These are phyloP conservation scores for Enteromius thamalakanensis DNA, from an alignment of 2,797 vertebrate species.

Conservation along the genomic window DNA sequence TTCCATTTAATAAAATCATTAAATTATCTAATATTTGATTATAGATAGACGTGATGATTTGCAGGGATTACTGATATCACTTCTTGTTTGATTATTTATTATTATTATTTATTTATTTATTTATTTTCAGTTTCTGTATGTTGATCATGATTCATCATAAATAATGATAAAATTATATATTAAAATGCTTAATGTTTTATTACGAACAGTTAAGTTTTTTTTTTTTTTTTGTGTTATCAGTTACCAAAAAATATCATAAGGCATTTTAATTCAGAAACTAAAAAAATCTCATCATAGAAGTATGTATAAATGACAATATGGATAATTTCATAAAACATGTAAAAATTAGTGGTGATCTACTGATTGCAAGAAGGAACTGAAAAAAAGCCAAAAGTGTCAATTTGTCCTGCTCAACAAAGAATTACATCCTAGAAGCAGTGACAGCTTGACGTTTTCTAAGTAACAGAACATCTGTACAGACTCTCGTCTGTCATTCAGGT, in stretches of 20 bases:
- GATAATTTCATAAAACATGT: background rate
- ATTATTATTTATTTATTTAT: background rate
- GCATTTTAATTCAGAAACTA: background rate
- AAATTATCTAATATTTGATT: background rate
- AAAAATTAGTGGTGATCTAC: background rate
- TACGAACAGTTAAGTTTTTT: background rate
- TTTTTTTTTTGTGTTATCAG: no score
- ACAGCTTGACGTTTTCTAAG: slow-evolving; percentile 18
- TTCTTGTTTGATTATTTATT: background rate
- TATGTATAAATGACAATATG: background rate
- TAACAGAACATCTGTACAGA: slow-evolving; percentile 40
- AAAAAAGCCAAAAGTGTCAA: background rate
- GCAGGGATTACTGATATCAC: background rate
- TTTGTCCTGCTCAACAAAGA: background rate
- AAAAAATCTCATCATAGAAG: background rate
- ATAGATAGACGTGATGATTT: background rate
- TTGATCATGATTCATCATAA: background rate
- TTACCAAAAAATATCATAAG: background rate
- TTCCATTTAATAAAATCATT: background rate
- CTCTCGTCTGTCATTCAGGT: slow-evolving; percentile 34
- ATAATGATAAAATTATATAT: background rate
- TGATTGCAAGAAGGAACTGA: background rate
- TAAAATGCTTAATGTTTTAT: background rate
- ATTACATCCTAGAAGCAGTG: slow-evolving; percentile 9
- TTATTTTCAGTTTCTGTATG: background rate